These are phyloP conservation scores for Exocentrus adspersus DNA, from an alignment of 2,888 invertebrate species.

Conservation along the genomic window DNA sequence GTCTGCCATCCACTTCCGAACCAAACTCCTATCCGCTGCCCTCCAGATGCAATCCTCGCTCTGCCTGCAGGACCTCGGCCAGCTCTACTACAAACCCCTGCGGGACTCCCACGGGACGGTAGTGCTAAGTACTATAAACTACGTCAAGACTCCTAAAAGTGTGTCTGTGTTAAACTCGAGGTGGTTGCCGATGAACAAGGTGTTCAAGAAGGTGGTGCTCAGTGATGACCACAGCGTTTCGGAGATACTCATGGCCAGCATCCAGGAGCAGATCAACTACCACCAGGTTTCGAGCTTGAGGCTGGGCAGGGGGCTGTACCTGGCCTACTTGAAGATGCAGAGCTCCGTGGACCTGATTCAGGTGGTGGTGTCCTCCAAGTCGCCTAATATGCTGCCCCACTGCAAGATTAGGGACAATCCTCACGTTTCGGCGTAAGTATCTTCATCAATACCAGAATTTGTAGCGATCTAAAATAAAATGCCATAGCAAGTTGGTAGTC, in stretches of 20 bases:
- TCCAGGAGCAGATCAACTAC: conserved; percentile 81
- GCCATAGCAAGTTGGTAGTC: background rate
- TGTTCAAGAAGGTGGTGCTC: conserved; percentile 75
- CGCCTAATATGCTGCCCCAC: conserved; percentile 95
- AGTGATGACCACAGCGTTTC: conserved; percentile 81
- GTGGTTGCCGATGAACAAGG: conserved; percentile 89
- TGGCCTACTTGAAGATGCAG: conserved; percentile 96
- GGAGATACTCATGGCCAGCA: conserved; percentile 86
- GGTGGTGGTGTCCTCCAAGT: conserved; percentile 90
- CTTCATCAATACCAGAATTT: background rate
- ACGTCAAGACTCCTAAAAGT: conserved; percentile 81
- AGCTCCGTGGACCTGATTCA: conserved; percentile 95
- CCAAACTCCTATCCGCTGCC: conserved; percentile 91
- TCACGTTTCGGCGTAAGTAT: conserved; percentile 91
- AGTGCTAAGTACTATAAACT: conserved; percentile 88
- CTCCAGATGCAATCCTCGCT: conserved; percentile 80
- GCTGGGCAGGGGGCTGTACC: conserved; percentile 87
- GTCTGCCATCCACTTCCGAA: conserved; percentile 90
- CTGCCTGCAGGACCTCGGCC: conserved; percentile 91
- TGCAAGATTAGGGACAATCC: conserved; percentile 93
- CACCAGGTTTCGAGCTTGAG: conserved; percentile 85
- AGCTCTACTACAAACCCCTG: conserved; percentile 91
- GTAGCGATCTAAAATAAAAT: background rate
- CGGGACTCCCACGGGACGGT: conserved; percentile 90
- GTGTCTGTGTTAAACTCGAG: conserved; percentile 91